Conservation (phyloP, 2,797 vertebrate species). For the Pyrocephalus nanus region DNA sequence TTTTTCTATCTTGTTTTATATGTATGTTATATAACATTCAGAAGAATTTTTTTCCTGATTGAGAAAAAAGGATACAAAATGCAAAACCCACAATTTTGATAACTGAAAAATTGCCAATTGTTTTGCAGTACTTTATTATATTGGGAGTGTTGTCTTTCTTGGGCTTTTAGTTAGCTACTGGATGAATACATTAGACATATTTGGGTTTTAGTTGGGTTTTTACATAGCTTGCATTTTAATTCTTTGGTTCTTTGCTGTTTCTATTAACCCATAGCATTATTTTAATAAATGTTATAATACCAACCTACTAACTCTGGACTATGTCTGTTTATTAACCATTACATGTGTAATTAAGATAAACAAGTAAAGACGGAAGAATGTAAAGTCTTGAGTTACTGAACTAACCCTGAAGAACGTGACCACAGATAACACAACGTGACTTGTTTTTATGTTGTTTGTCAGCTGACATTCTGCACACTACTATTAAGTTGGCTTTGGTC, state of each 20-base stretch:
- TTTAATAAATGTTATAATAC: slow-evolving; percentile 91
- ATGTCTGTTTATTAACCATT: slow-evolving; percentile 86
- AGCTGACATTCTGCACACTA: slow-evolving; percentile 76
- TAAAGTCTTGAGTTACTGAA: slow-evolving; percentile 79
- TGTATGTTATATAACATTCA: slow-evolving; percentile 91
- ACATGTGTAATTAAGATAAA: slow-evolving; percentile 80
- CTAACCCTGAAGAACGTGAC: slow-evolving; percentile 80
- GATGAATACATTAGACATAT: slow-evolving; percentile 83
- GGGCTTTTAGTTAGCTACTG: slow-evolving; percentile 86
- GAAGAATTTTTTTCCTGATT: slow-evolving; percentile 88
- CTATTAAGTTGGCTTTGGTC: slow-evolving; percentile 71
- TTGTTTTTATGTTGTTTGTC: slow-evolving; percentile 80
- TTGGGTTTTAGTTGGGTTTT: slow-evolving; percentile 85
- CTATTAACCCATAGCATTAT: slow-evolving; percentile 90
- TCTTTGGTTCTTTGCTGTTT: slow-evolving; percentile 88
- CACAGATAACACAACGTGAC: slow-evolving; percentile 80
- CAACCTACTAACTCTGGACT: slow-evolving; percentile 87
- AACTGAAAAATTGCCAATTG: slow-evolving; percentile 85
- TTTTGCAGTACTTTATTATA: slow-evolving; percentile 88
- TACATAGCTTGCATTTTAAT: slow-evolving; percentile 88
- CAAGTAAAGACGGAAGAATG: slow-evolving; percentile 76
- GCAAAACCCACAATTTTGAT: slow-evolving; percentile 86
- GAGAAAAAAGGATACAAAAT: slow-evolving; percentile 85
- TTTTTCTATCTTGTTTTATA: slow-evolving; percentile 96
- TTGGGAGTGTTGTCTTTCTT: slow-evolving; percentile 83